Evolutionary conservation across 2,888 invertebrate species (phyloP).

Genomic region (Resseliella maxima): DNA sequence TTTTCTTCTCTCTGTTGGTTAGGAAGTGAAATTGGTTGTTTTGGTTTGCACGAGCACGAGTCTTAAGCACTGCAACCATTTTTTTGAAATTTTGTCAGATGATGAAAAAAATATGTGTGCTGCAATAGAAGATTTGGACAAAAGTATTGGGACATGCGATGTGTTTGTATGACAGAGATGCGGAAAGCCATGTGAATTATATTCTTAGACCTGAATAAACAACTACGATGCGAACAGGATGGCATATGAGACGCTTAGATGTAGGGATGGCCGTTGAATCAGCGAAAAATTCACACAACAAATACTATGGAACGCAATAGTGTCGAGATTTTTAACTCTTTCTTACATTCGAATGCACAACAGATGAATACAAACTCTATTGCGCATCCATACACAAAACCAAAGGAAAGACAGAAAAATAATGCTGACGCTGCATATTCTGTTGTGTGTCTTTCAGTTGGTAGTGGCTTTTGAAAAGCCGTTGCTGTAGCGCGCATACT

Average conservation of each 20-base stretch:
- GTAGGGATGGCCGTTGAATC: not conserved
- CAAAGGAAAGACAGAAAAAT: not conserved
- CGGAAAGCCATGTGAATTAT: slow-evolving; percentile 53
- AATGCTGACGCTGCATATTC: slow-evolving; percentile 30
- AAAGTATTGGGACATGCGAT: slow-evolving; percentile 6
- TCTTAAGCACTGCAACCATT: not conserved
- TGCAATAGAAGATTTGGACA: slow-evolving; percentile 36
- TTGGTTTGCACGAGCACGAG: slow-evolving; percentile 33
- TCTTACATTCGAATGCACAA: slow-evolving; percentile 44
- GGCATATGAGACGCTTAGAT: not conserved
- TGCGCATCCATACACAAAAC: not conserved
- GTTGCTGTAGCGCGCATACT: not conserved
- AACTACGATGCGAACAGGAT: not conserved
- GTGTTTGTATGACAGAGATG: slow-evolving; percentile 39
- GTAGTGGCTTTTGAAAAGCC: not conserved
- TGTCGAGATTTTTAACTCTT: slow-evolving; percentile 17
- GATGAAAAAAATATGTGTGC: not conserved
- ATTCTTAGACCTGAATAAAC: slow-evolving; percentile 47
- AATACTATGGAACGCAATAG: not conserved
- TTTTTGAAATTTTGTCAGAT: not conserved
- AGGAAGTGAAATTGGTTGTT: not conserved
- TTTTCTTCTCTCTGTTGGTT: not conserved
- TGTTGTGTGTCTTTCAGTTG: not conserved
- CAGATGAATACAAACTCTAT: not conserved
- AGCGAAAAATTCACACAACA: slow-evolving; percentile 33